Conservation (phyloP, 2,888 invertebrate genomes). For the Drosophila infuscata region DNA sequence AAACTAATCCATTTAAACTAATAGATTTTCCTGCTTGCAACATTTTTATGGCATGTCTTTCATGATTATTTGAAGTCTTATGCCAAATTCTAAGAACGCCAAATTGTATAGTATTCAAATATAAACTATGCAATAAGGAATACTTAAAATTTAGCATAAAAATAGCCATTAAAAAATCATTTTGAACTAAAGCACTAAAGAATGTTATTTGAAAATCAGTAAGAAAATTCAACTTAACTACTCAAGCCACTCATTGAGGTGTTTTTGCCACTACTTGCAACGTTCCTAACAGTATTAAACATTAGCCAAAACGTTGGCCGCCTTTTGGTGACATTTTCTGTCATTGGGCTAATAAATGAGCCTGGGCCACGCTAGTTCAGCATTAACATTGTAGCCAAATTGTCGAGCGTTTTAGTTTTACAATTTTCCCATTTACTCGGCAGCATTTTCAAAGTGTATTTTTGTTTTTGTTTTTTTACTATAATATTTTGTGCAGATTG, state of each 20-base stretch:
- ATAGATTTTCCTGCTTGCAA: not conserved
- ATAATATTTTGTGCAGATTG: constrained; percentile 88
- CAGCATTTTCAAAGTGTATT: constrained; percentile 12
- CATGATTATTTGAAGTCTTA: constrained; percentile 2
- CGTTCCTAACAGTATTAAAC: constrained; percentile 19
- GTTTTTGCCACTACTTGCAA: not conserved
- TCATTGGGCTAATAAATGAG: constrained; percentile 63
- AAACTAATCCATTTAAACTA: not conserved
- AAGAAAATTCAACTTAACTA: not conserved
- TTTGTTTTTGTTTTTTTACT: constrained; percentile 12
- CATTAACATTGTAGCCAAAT: constrained; percentile 65
- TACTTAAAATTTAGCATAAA: constrained; percentile 60
- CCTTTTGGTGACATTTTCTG: constrained; percentile 52
- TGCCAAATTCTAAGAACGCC: constrained; percentile 49
- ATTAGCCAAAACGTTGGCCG: constrained; percentile 36
- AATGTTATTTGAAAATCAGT: not conserved
- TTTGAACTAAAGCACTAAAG: not conserved
- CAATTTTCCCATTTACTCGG: constrained; percentile 44
- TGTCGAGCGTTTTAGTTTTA: constrained; percentile 65
- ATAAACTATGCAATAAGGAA: constrained; percentile 65
- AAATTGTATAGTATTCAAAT: constrained; percentile 56
- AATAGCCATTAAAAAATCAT: not conserved
- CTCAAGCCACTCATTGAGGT: constrained; percentile 8
- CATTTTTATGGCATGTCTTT: not conserved
- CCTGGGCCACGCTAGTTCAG: constrained; percentile 61